Evolutionary conservation across 2,797 vertebrate genomes (phyloP).

Genomic region (Australoheros facetus): DNA sequence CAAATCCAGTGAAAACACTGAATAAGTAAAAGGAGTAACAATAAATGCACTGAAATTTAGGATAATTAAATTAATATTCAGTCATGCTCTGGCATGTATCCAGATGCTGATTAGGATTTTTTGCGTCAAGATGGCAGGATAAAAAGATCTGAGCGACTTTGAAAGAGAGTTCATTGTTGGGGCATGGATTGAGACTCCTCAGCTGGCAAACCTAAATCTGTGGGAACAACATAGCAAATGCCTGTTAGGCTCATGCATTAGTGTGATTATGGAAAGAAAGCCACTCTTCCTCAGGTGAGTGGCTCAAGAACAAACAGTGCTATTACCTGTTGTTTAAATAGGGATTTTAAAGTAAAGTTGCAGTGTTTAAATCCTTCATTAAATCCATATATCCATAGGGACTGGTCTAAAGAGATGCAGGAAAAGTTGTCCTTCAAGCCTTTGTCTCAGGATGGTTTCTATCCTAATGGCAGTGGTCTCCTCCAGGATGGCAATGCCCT

Average conservation of each 20-base stretch:
- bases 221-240: not conserved
- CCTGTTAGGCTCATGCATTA: not conserved
- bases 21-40: not conserved
- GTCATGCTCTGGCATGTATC: not conserved
- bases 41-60: not conserved
- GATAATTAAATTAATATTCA: not conserved
- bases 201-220: not conserved
- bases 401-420: not conserved
- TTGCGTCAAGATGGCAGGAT: not conserved
- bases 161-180: not conserved
- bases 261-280: not conserved
- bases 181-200: not conserved
- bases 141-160: not conserved
- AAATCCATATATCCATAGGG: not conserved
- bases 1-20: not conserved
- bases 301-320: not conserved
- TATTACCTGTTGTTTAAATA: not conserved
- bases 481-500: not conserved
- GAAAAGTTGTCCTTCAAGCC: not conserved
- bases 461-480: not conserved
- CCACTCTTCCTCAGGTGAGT: not conserved
- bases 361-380: not conserved
- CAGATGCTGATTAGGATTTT: not conserved
- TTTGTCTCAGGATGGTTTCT: not conserved
- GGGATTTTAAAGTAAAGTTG: too few relatives aligned